phyloP scores from a whole-genome alignment of 2,113 vertebrate genomes.

The Mellivora capensis region DNA sequence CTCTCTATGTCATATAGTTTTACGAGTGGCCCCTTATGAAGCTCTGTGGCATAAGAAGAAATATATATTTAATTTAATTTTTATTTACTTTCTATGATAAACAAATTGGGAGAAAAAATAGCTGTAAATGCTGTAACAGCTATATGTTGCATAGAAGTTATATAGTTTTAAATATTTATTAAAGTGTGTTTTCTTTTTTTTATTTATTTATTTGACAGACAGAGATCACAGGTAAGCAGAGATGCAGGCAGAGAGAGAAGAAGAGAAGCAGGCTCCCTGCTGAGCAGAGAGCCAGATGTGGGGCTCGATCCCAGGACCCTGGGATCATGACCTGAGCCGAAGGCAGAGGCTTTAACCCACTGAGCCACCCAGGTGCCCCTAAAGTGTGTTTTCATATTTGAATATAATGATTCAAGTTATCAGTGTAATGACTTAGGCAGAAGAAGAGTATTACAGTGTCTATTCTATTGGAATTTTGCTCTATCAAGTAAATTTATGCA shows the following conservation, averaged over 20 bases:
- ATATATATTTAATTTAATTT: not conserved
- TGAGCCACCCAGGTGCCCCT: no score
- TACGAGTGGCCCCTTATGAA: not conserved
- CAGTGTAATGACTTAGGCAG: not conserved
- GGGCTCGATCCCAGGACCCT: no score
- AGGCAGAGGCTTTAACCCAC: no score
- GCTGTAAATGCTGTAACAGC: not conserved
- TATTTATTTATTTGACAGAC: no score
- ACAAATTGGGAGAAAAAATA: not conserved
- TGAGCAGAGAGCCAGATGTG: no score
- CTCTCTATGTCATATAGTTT: not conserved
- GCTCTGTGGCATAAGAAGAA: not conserved
- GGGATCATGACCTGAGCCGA: no score
- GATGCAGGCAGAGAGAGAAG: no score
- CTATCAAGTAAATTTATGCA: not conserved
- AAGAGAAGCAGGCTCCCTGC: no score
- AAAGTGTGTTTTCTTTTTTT: not conserved
- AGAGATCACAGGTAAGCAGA: no score
- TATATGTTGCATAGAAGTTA: not conserved
- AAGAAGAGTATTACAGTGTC: not conserved
- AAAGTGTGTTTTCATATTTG: conserved; percentile 10
- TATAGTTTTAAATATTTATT: not conserved
- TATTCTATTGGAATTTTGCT: not conserved
- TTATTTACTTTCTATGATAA: not conserved
- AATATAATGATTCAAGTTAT: conserved; percentile 8